Evolutionary conservation across 2,797 vertebrate genomes (phyloP), one percentile per base, ranked within the genome.

Genomic region (Aulostomus chinensis): DNA sequence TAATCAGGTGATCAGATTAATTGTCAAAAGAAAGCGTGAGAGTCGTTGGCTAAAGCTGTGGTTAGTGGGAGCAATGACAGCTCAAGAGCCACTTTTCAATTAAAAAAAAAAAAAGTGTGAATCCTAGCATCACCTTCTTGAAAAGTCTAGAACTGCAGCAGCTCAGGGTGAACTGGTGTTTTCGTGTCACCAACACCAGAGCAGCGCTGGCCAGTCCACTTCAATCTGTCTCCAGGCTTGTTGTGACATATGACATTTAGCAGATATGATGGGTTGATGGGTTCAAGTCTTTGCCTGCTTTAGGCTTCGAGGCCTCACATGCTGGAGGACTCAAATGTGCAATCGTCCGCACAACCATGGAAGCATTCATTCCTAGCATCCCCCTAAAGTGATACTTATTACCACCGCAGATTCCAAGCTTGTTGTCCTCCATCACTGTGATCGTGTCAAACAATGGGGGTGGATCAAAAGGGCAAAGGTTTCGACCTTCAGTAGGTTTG

Each of bases 161-260:
- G 24, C 46, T 42, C 3, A 0, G 2, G 28, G 31, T 18, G 37
- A 53, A 46, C 26, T 13, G n/a, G 37, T 51, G 49, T 55, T 62
- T 65, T 42, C 24, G 43, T 66, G 64, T 39, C 37, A 55, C 58
- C 21, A 22, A 38, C 58, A 54, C 32, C 22, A 31, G 58, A 53
- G 17, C 25, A 54, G 33, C 18, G 1, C 9, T 12, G 52, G 18
- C 37, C 25, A n/a, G 31, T 35, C 43, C 17, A 14, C 57, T 58
- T 38, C 17, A 21, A 15, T 46, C 28, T 34, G 18, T 72, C 68
- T 34, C 8, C 38, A 12, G 73, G 56, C 58, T 21, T 45, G 34
- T 56, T 62, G 40, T 61, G 73, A 78, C 74, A 68, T 36, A 26
- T 75, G 69, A 69, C 70, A 67, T 79, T 82, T 58, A 75, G 60